Evolutionary conservation across 2,797 vertebrate genomes (phyloP).

Genomic region (Onychomys torridus): DNA sequence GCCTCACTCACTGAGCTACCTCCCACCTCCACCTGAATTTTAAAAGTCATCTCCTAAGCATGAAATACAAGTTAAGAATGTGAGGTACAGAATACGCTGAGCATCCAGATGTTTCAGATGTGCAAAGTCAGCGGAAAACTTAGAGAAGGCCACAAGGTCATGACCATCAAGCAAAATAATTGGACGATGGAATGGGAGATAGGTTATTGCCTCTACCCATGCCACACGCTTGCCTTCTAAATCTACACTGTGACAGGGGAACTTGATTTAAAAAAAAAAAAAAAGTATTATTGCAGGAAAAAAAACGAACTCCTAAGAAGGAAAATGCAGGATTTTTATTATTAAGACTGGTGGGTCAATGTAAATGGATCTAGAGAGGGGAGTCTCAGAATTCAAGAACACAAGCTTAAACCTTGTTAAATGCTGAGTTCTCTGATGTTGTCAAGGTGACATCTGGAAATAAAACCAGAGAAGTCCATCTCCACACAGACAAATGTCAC

Average conservation of each 20-base stretch:
- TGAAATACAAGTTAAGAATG: background rate
- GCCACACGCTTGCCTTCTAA: background rate
- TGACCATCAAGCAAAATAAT: background rate
- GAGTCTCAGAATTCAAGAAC: background rate
- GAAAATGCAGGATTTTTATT: background rate
- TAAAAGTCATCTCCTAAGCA: conserved; percentile 19
- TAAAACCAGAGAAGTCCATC: conserved; percentile 37
- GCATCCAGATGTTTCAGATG: background rate
- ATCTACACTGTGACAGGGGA: background rate
- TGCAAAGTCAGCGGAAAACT: background rate
- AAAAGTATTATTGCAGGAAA: background rate
- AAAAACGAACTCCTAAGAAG: background rate
- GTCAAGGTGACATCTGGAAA: background rate
- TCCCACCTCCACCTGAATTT: background rate
- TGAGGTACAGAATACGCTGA: background rate
- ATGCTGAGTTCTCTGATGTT: background rate
- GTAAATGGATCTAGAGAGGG: background rate
- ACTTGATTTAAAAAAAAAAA: background rate
- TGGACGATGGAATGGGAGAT: background rate
- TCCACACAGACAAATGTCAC: background rate
- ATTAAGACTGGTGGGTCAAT: background rate
- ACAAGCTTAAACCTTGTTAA: background rate
- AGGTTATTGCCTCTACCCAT: background rate
- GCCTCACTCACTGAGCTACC: background rate
- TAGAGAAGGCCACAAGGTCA: background rate